phyloP scores from a whole-genome alignment of 2,888 invertebrate genomes.

The Melanchra persicariae region DNA sequence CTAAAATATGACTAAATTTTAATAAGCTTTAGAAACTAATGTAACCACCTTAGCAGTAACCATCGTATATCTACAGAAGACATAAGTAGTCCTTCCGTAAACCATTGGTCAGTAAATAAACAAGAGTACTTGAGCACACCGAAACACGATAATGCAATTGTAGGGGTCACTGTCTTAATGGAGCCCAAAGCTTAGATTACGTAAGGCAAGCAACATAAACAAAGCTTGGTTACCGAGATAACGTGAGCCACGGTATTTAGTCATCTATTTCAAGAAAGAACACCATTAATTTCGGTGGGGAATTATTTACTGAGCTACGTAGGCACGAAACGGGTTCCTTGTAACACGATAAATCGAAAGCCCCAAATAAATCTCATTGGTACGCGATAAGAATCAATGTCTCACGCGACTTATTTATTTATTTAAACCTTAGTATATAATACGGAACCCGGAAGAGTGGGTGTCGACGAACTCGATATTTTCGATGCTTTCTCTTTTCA shows the following conservation, averaged over 20 bases:
- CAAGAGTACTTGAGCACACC: constrained; percentile 35
- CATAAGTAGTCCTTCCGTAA: constrained; percentile 20
- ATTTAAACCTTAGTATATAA: constrained; percentile 77
- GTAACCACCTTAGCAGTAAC: too few species aligned
- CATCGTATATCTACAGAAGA: background rate
- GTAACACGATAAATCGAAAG: constrained; percentile 88
- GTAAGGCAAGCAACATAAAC: constrained; percentile 84
- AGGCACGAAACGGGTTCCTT: constrained; percentile 89
- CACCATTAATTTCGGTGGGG: constrained; percentile 87
- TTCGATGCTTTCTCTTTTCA: constrained; percentile 79
- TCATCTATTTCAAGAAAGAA: constrained; percentile 90
- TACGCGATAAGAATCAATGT: constrained; percentile 90
- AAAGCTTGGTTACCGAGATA: constrained; percentile 83
- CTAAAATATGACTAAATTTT: background rate
- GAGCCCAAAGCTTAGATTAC: constrained; percentile 85
- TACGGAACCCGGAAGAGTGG: constrained; percentile 83
- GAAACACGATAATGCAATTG: constrained; percentile 66
- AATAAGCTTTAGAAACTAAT: background rate
- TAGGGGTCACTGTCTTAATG: constrained; percentile 78
- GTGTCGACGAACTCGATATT: constrained; percentile 78
- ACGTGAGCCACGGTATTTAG: constrained; percentile 87
- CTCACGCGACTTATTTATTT: constrained; percentile 89
- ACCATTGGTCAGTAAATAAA: constrained; percentile 42
- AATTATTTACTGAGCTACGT: constrained; percentile 89
- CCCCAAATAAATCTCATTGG: constrained; percentile 87